Base-by-base conservation (phyloP, 2,797 vertebrate species). In the Poeciliopsis presidionis region DNA sequence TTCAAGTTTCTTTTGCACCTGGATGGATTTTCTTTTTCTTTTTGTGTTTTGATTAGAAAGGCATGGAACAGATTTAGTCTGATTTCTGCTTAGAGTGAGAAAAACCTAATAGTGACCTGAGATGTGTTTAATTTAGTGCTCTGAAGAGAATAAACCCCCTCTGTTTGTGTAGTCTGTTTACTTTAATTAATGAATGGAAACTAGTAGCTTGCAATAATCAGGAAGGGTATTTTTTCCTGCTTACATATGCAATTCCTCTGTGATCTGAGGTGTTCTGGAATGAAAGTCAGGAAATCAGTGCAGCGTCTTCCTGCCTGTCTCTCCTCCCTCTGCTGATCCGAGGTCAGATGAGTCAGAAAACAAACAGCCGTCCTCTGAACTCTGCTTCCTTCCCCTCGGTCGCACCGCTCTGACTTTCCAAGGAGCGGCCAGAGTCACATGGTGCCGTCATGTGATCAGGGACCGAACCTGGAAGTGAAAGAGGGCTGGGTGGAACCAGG, bases 401-500 rank as follows among this genome's bases (percentile, higher is more conserved):
- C n/a, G 13, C 47, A 49, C 25, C 45, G 79, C 43, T 59, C 78
- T 36, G 77, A 45, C 59, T 79, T 81, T 75, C 71, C 75, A 30
- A 30, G 63, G 69, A 49, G 57, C 59, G 7, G 46, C 61, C 28
- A 22, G 25, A 57, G 47, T 86, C 83, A 76, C 43, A 57, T 87
- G 80, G 81, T 51, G 3, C 28, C 0, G 43, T 18, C 86, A 84
- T 85, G 82, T 90, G 84, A 90, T 79, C 63, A n/a, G 46, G 2
- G 41, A 13, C 73, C 39, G 49, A 84, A 82, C 3, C 57, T 78
- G 90, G 86, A 91, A 90, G 25, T 80, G 84, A 85, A 53, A 82
- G 75, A n/a, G 20, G 30, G 46, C 30, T 36, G 51, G 25, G 20
- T 36, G 73, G 45, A 45, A 53, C 72, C 18, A 1, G 39, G 57